Evolutionary conservation across 2,888 invertebrate genomes (phyloP).

Genomic region (Cheilosia urbana): DNA sequence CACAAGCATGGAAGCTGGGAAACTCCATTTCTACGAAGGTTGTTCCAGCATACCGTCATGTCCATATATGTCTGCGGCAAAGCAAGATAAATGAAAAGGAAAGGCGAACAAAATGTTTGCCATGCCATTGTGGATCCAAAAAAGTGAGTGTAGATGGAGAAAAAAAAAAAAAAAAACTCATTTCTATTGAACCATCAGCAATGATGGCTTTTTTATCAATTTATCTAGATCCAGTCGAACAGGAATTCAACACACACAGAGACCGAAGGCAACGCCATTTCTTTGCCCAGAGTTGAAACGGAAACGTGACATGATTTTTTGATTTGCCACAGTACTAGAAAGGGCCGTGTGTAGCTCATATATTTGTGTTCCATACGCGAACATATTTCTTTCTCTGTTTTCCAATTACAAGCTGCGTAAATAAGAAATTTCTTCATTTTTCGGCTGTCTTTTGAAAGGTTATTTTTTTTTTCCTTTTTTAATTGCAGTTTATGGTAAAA

Average conservation of each 20-base stretch:
- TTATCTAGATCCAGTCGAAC: conserved; percentile 68
- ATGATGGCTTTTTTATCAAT: conserved; percentile 75
- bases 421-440: conserved; percentile 13
- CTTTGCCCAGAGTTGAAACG: conserved; percentile 63
- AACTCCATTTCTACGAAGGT: conserved; percentile 45
- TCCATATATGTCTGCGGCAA: conserved; percentile 48
- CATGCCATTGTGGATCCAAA: conserved; percentile 57
- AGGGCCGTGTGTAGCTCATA: conserved; percentile 48
- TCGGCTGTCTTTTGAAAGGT: conserved; percentile 7
- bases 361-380: conserved; percentile 57
- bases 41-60: conserved; percentile 70
- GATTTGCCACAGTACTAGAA: conserved; percentile 48
- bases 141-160: conserved; percentile 12
- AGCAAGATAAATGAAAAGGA: conserved; percentile 70
- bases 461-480: not conserved
- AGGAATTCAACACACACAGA: conserved; percentile 47
- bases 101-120: conserved; percentile 73
- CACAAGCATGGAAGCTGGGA: conserved; percentile 21
- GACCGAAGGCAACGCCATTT: conserved; percentile 31
- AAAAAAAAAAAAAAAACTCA: not conserved
- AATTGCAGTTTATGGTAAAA: conserved; percentile 2
- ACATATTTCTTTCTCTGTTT: conserved; percentile 41
- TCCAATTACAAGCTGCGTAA: conserved; percentile 53
- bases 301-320: conserved; percentile 71
- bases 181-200: conserved; percentile 74